Conservation (phyloP, 30 jellyfish, hydroid and myxozoan species). For the Catostylus mosaicus region DNA sequence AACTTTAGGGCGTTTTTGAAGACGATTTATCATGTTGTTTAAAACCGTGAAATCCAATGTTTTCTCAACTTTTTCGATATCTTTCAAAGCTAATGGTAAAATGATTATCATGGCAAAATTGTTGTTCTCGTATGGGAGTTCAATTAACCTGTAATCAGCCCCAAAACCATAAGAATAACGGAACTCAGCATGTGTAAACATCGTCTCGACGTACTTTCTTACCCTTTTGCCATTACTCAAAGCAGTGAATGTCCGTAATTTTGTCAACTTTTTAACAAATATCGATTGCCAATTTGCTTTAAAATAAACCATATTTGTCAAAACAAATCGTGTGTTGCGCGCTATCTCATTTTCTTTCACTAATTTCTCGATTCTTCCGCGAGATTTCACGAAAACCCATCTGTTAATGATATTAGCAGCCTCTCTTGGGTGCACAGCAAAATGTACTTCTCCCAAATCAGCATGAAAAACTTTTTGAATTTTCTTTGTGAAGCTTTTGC, state of each 20-base stretch:
- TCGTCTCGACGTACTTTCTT: constrained; percentile 61
- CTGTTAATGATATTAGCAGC: constrained; percentile 59
- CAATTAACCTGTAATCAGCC: constrained; percentile 30
- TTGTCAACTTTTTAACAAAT: constrained; percentile 42
- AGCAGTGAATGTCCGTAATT: constrained; percentile 9
- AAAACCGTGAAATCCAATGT: constrained; percentile 15
- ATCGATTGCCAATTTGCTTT: constrained; percentile 71
- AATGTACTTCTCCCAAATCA: constrained; percentile 59
- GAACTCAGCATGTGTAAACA: constrained; percentile 54
- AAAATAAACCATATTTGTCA: constrained; percentile 80
- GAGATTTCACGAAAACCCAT: constrained; percentile 71
- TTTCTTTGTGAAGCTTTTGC: constrained; percentile 43
- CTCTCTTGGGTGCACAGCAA: constrained; percentile 34
- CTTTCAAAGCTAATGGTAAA: constrained; percentile 54
- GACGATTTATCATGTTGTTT: not conserved
- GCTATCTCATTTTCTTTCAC: constrained; percentile 21
- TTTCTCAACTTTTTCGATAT: constrained; percentile 34
- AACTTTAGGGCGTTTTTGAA: constrained; percentile 2
- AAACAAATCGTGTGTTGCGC: constrained; percentile 53
- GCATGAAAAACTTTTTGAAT: constrained; percentile 48
- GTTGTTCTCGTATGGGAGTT: constrained; percentile 66
- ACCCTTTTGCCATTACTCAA: not conserved
- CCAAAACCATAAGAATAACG: constrained; percentile 19
- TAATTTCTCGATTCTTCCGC: constrained; percentile 69
- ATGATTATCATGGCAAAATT: constrained; percentile 65